Percentiles rank a stretch among this genome's conserved stretches.
These are phyloP conservation scores for Stramonita haemastoma DNA, from an alignment of 2,888 invertebrate species.

Conservation along the genomic window DNA sequence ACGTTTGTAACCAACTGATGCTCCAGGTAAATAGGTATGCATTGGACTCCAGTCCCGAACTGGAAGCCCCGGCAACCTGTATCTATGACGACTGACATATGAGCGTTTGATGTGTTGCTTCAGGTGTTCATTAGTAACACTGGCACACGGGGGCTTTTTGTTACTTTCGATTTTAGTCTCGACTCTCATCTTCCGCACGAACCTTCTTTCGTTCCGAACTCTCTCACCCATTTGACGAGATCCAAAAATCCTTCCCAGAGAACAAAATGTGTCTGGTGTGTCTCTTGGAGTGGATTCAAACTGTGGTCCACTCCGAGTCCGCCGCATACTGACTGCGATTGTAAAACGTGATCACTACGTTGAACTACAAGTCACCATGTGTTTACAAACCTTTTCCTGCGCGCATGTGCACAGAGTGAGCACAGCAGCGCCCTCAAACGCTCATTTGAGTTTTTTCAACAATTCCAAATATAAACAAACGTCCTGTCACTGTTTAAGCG, in stretches of 20 bases:
- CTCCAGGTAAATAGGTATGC: background rate
- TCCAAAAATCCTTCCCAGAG: background rate
- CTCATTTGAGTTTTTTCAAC: background rate
- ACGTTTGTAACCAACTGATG: background rate
- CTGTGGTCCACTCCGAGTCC: background rate
- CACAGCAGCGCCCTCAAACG: conserved; percentile 36
- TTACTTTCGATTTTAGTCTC: background rate
- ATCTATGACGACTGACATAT: background rate
- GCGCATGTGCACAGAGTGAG: background rate
- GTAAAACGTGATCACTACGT: background rate
- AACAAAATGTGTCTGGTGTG: background rate
- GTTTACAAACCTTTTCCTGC: background rate
- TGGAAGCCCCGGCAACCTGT: background rate
- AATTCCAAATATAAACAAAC: conserved; percentile 31
- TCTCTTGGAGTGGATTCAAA: background rate
- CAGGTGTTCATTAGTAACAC: background rate
- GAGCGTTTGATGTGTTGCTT: background rate
- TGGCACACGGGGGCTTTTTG: background rate
- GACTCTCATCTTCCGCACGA: background rate
- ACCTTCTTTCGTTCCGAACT: background rate
- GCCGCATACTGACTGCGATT: background rate
- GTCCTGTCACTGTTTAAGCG: background rate
- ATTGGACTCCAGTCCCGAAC: background rate
- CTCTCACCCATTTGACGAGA: background rate
- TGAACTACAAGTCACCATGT: background rate